A percentile compares a stretch with the other conserved stretches of the same genome.
Conservation (phyloP, 2,888 invertebrate genomes). For the Zhengitettix transpicula region DNA sequence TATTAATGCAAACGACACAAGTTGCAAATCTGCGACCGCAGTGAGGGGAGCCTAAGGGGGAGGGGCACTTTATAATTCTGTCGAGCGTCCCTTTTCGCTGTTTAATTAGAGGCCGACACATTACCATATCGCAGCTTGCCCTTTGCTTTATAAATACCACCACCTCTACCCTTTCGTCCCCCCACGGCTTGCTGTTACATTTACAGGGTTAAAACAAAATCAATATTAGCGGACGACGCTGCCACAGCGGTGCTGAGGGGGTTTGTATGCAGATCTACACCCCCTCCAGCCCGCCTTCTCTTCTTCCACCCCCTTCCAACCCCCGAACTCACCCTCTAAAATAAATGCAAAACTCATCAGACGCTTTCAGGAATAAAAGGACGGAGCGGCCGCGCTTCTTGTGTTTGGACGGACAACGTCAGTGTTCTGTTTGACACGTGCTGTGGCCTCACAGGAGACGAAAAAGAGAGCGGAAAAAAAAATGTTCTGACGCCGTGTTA, state of each 20-base stretch:
- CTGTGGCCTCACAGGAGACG: no score
- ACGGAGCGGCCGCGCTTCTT: background rate
- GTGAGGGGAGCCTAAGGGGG: slow-evolving; percentile 1
- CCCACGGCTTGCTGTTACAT: slow-evolving; percentile 5
- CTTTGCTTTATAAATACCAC: slow-evolving; percentile 12
- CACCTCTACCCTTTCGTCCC: slow-evolving; percentile 8
- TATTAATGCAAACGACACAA: background rate
- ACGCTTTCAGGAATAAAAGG: background rate
- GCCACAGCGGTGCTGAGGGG: background rate
- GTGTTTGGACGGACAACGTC: no score
- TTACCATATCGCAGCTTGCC: slow-evolving; percentile 13
- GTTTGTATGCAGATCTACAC: background rate
- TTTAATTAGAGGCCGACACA: slow-evolving; percentile 12
- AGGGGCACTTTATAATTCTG: slow-evolving; percentile 12
- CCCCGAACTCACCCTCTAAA: background rate
- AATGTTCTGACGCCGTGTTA: no score
- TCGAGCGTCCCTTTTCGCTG: slow-evolving; percentile 10
- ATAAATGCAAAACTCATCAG: background rate
- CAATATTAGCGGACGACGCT: slow-evolving; percentile 5
- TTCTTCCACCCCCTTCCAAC: background rate
- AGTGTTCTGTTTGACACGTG: no score
- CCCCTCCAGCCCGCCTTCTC: background rate
- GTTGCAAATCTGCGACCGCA: slow-evolving; percentile 3
- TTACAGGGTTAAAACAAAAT: slow-evolving; percentile 11
- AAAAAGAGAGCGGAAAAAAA: no score